Evolutionary conservation across 1,140 invertebrate species (phyloP), one percentile per base, ranked within the genome.

Genomic region (Drosophila sechellia): DNA sequence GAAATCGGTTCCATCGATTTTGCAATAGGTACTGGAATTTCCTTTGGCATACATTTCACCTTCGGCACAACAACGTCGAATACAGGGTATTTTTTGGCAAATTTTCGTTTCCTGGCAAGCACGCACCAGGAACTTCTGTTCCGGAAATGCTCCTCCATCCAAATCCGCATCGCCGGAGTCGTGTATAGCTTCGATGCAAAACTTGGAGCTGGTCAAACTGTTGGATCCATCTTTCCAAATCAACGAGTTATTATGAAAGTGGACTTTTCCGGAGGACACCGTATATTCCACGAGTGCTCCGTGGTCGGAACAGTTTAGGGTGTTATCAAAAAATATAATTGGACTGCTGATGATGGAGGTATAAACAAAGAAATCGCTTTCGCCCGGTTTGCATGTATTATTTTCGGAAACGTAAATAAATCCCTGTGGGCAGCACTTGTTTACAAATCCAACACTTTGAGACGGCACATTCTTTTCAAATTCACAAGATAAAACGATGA

Each of bases 351-450:
- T 68, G 60, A 68, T 68, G 17, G 64, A 65, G 27, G 64, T 45
- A 35, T 68, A 68, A 68, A 68, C 64, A 68, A 68, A 52, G 27
- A 65, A 68, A 65, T 68, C 64, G 60, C 15, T 45, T 68, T 52
- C 46, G 20, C 59, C 64, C 52, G 65, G 45, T 15, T 20, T 65
- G 64, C 64, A 68, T 35, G 64, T 65, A 68, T 68, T 68, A 68
- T 68, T 68, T 68, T 68, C 60, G 64, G 60, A 68, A 68, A 65
- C 64, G 61, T 68, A 68, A 68, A 68, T 63, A 68, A 61, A 68
- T 40, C 64, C 64, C 46, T 52, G 64, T 65, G 64, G 64, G 64
- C 64, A 68, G 37, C 64, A 68, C 39, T 68, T 68, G 64, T 68
- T 65, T 68, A 68, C 64, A 68, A 52, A 52, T 65, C 46, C 40